Conservation (phyloP, 2,797 vertebrate genomes). For the Anguilla anguilla region DNA sequence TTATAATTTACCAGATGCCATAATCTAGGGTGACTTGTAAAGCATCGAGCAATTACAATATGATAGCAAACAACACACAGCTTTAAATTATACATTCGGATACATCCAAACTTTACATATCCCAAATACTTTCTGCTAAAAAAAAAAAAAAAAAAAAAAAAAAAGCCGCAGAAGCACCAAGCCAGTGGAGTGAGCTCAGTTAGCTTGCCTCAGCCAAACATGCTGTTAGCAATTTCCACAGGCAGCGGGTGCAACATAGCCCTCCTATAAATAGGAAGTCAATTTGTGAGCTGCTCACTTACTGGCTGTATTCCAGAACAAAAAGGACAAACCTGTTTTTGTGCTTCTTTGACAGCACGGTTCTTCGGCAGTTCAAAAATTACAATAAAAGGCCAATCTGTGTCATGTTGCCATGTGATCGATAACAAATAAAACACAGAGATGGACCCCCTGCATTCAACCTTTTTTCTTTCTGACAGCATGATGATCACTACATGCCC, state of each 20-base stretch:
- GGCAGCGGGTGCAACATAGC: background rate
- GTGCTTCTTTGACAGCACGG: background rate
- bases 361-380: background rate
- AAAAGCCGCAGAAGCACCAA: background rate
- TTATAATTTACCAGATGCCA: background rate
- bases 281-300: slow-evolving; percentile 1
- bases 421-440: background rate
- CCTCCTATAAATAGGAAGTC: slow-evolving; percentile 8
- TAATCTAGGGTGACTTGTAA: background rate
- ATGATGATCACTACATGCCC: background rate
- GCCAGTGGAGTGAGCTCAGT: background rate
- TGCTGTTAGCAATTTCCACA: background rate
- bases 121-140: background rate
- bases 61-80: background rate
- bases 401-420: background rate
- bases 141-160: background rate
- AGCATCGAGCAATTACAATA: background rate
- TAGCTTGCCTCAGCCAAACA: background rate
- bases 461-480: background rate
- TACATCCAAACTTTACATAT: background rate
- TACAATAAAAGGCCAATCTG: background rate
- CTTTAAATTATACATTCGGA: background rate
- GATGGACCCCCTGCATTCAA: background rate
- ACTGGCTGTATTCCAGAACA: background rate
- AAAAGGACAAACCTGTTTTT: background rate